Evolutionary conservation across 2,113 vertebrate species (phyloP), one percentile per base, ranked within the genome.

Genomic region (Phaethon lepturus): DNA sequence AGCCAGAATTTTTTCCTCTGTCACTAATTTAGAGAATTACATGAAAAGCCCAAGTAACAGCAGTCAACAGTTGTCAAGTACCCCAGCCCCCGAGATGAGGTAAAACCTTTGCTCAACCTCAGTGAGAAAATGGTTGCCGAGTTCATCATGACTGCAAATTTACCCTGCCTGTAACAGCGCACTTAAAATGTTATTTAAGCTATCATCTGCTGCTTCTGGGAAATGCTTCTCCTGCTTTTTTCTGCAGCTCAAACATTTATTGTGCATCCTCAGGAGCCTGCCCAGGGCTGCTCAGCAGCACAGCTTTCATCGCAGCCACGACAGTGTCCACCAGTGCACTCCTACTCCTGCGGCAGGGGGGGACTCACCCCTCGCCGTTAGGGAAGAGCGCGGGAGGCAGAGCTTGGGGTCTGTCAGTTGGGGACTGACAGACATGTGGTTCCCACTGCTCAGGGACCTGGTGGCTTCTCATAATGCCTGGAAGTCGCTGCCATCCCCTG

Each of bases 161-260:
- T 77, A 52, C 31, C 19, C 45, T 77, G n/a, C 29, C 35, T n/a
- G 5, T 84, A 81, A 26, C 42, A 75, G 78, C 11, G 22, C 52
- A 22, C 73, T 87, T 62, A 26, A 44, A 83, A 45, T 40, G 13
- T 64, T 63, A 62, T 86, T 96, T 85, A 85, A 94, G 87, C 62
- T 14, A 49, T 42, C 45, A 56, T 11, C 75, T 62, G 59, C n/a
- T 80, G n/a, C 76, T 86, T 31, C 47, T 29, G 47, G 44, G 50
- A 84, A 16, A 52, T 90, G 22, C 84, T 96, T 95, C 77, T 76
- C 69, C 66, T 69, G 71, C 63, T 42, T 29, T 47, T 87, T 95
- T 80, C n/a, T 95, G 49, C 15, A 83, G n/a, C 45, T 74, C 45
- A 78, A 3, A 35, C 50, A 4, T 72, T 75, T 71, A 49, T n/a